Base-by-base conservation (phyloP, 2,888 invertebrate genomes). In the Oxytorus armatus region DNA sequence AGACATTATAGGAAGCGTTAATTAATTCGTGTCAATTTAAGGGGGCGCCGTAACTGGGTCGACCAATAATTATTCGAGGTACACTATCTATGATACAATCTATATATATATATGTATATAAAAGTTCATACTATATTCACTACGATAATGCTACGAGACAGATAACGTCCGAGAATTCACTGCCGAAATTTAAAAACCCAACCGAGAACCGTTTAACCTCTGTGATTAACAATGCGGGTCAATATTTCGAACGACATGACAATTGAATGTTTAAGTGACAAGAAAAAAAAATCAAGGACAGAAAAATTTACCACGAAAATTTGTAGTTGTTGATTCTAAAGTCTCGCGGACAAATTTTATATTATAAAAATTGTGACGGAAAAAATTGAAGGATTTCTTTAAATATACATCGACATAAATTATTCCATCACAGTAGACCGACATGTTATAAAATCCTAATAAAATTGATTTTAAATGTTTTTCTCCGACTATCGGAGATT, bases 11-110 rank as follows among this genome's bases (percentile, higher is more conserved):
- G 57, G 25, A 47, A n/a, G 33, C 55, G 29, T 69, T 69, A 53
- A 76, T 82, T 82, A 87, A 87, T 87, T 87, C 84, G 84, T 86
- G 86, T 84, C 87, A 86, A 87, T 86, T 87, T 83, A 44, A 76
- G 79, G 72, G 79, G 79, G 70, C 79, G 75, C 72, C 85, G 76
- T 83, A 85, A 87, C 78, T 85, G 80, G 86, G 85, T 84, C 82
- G 84, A 65, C 69, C 66, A 84, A 82, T 84, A 83, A 83, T 83
- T 84, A 84, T 85, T 81, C 72, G 79, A 78, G 83, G 80, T 83
- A 83, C 83, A 73, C 73, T 59, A 82, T 82, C 84, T 83, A 83
- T 79, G 84, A 74, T 33, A n/a, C n/a, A n/a, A n/a, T n/a, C n/a
- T 70, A 36, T 42, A 23, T 23, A 81, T 85, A 83, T 85, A 85